Percentiles rank a stretch among this genome's conserved stretches.
Conservation (phyloP, 2,888 invertebrate genomes). For the Axea sp. region DNA sequence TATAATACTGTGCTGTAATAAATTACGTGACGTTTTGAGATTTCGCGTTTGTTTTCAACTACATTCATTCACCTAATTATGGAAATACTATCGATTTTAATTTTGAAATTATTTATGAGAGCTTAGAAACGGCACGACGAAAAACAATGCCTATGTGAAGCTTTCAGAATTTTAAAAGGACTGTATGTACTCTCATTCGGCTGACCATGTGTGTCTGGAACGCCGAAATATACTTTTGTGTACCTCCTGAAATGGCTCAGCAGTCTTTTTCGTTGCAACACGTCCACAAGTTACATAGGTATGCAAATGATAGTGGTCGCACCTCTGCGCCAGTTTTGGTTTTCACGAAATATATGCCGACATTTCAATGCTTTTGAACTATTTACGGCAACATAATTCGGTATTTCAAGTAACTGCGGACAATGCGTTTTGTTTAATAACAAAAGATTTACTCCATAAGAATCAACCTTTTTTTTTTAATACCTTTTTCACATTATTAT, state of each 20-base stretch:
- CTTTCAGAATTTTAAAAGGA: conserved; percentile 21
- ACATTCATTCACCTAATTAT: neutral
- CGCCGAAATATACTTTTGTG: conserved; percentile 31
- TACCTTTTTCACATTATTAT: too few species aligned
- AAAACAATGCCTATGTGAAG: conserved; percentile 4
- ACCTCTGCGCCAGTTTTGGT: conserved; percentile 24
- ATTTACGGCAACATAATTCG: conserved; percentile 28
- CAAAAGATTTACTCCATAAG: neutral
- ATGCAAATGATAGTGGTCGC: conserved; percentile 38
- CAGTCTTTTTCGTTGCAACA: conserved; percentile 32
- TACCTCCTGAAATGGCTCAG: conserved; percentile 21
- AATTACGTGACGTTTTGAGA: neutral
- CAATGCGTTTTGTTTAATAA: neutral
- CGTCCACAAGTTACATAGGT: conserved; percentile 32
- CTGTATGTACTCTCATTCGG: neutral
- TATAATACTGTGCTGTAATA: too few species aligned
- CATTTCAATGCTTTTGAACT: conserved; percentile 22
- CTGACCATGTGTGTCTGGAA: conserved; percentile 1
- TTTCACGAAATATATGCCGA: conserved; percentile 12
- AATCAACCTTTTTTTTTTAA: too few species aligned
- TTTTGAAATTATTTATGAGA: neutral
- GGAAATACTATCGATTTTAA: neutral
- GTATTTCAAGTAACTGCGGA: conserved; percentile 10
- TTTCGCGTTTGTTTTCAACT: neutral
- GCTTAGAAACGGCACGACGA: neutral